These are phyloP conservation scores for Zaprionus inermis DNA, from an alignment of 1,140 invertebrate species.

Conservation along the genomic window DNA sequence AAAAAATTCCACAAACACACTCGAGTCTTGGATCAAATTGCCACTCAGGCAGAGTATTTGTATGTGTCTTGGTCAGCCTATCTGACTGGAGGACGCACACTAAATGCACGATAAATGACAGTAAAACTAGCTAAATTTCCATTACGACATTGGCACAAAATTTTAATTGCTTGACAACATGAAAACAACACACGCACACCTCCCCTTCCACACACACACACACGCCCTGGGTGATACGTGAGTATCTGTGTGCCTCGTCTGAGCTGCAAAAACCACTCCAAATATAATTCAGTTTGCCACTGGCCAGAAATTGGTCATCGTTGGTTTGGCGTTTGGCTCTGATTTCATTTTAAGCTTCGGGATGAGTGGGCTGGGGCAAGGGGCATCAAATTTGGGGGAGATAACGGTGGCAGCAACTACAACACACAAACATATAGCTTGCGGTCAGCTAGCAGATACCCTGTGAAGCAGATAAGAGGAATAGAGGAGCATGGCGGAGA, in stretches of 20 bases:
- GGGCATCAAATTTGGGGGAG: slow-evolving; percentile 14
- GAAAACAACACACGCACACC: slow-evolving; percentile 29
- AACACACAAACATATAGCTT: not conserved
- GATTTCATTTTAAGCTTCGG: slow-evolving; percentile 65
- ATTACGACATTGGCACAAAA: slow-evolving; percentile 71
- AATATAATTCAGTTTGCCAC: slow-evolving; percentile 72
- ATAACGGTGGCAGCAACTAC: slow-evolving; percentile 41
- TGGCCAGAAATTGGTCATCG: slow-evolving; percentile 68
- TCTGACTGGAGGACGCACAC: slow-evolving; percentile 35
- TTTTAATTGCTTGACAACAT: slow-evolving; percentile 79
- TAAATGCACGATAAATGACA: slow-evolving; percentile 58
- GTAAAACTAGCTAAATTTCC: slow-evolving; percentile 63
- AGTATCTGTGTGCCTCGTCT: slow-evolving; percentile 1
- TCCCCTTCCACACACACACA: slow-evolving; percentile 24
- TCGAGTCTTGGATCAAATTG: slow-evolving; percentile 35
- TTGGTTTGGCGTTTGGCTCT: slow-evolving; percentile 53
- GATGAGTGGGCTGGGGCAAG: not conserved
- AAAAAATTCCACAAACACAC: slow-evolving; percentile 56
- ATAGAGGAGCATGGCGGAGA: not conserved
- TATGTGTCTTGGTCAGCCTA: not conserved
- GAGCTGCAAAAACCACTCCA: slow-evolving; percentile 50
- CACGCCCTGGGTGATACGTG: slow-evolving; percentile 31
- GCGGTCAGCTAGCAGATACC: not conserved
- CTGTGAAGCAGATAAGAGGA: not conserved
- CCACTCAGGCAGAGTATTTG: slow-evolving; percentile 24